Evolutionary conservation across 2,797 vertebrate genomes (phyloP).

Genomic region (Pseudocheirus occidentalis): DNA sequence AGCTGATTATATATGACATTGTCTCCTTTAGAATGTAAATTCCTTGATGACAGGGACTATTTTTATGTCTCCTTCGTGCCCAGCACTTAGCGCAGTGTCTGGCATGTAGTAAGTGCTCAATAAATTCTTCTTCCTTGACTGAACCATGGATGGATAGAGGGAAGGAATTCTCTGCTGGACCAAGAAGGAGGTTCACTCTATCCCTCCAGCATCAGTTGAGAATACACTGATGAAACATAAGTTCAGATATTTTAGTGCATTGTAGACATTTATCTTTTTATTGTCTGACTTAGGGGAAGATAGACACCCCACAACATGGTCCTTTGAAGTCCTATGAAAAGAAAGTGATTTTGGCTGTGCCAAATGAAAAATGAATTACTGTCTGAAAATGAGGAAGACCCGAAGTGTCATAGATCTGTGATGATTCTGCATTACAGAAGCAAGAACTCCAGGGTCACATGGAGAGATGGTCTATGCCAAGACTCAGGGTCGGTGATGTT

Average conservation of each 20-base stretch:
- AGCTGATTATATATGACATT: not conserved
- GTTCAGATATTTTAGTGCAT: not conserved
- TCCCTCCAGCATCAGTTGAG: slow-evolving; percentile 21
- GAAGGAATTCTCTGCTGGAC: slow-evolving; percentile 18
- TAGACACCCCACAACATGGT: not conserved
- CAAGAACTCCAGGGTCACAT: not conserved
- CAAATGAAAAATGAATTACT: not conserved
- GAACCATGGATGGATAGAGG: not conserved
- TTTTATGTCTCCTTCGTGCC: not conserved
- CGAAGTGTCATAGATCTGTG: not conserved
- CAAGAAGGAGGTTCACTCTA: not conserved
- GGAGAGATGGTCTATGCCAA: not conserved
- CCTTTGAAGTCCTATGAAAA: slow-evolving; percentile 10
- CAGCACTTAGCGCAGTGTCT: not conserved
- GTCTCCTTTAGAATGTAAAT: not conserved
- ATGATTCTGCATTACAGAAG: not conserved
- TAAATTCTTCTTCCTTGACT: not conserved
- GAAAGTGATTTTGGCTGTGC: not conserved
- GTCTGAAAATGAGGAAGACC: not conserved
- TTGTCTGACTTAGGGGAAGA: not conserved
- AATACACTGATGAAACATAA: slow-evolving; percentile 48
- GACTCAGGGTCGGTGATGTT: too few relatives aligned
- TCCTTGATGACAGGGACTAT: not conserved
- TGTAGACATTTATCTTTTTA: not conserved
- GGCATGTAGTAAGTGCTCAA: not conserved